These are phyloP conservation scores for Xanthorhoe spadicearia DNA, from an alignment of 2,888 invertebrate genomes.

Conservation along the genomic window DNA sequence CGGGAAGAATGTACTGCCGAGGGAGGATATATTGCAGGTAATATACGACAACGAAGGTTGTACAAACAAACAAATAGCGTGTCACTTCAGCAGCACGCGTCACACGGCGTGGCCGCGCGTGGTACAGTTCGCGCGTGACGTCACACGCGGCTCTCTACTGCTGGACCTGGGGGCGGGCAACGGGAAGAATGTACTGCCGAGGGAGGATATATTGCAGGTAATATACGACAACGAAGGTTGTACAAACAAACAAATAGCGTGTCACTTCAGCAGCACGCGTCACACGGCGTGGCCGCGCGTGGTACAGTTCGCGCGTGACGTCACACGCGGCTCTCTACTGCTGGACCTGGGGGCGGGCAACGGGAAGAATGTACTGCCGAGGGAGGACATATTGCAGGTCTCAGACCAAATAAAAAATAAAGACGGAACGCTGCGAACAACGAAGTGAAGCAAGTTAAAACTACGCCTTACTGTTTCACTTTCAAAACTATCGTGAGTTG, in stretches of 20 bases:
- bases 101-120: conserved; percentile 98
- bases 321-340: conserved; percentile 88
- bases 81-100: conserved; percentile 97
- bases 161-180: conserved; percentile 99
- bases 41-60: too few species aligned
- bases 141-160: conserved; percentile 88
- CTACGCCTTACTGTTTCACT: too few species aligned
- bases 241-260: too few species aligned
- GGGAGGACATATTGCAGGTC: conserved; percentile 74
- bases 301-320: conserved; percentile 88
- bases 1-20: conserved; percentile 95
- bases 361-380: conserved; percentile 95
- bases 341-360: conserved; percentile 99
- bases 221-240: too few species aligned
- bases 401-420: too few species aligned
- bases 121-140: conserved; percentile 88
- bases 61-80: too few species aligned
- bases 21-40: conserved; percentile 74
- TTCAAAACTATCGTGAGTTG: too few species aligned
- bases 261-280: conserved; percentile 97
- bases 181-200: conserved; percentile 95
- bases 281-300: conserved; percentile 98
- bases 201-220: conserved; percentile 74
- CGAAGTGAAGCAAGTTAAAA: too few species aligned
- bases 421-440: too few species aligned